These are phyloP conservation scores for Falcunculus frontatus DNA, from an alignment of 2,113 vertebrate species.

Conservation along the genomic window DNA sequence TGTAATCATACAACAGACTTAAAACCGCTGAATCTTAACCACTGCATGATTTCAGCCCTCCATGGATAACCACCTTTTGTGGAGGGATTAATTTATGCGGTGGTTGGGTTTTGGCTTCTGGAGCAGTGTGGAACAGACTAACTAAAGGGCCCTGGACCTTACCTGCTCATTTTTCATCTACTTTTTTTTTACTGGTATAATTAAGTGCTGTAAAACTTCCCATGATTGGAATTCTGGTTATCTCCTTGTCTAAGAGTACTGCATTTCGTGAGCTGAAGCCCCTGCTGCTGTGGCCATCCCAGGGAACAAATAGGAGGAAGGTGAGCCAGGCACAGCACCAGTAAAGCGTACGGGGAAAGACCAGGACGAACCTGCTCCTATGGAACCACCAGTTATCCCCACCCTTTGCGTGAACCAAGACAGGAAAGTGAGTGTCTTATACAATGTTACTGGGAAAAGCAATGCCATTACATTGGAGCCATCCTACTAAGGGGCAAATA, in stretches of 20 bases:
- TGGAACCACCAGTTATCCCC: not conserved
- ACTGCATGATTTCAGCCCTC: not conserved
- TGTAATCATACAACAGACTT: not conserved
- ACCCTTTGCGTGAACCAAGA: not conserved
- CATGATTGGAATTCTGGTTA: not conserved
- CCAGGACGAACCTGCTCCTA: not conserved
- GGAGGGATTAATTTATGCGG: rapidly evolving
- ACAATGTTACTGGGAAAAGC: not conserved
- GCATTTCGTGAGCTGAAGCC: not conserved
- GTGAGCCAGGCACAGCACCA: not conserved
- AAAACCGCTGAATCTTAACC: not conserved
- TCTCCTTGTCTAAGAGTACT: not conserved
- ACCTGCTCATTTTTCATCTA: not conserved
- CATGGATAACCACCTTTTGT: not conserved
- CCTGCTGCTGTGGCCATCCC: no score
- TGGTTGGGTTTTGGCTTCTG: not conserved
- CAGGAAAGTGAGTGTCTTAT: not conserved
- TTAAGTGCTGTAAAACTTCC: not conserved
- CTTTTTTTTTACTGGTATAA: not conserved
- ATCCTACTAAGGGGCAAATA: not conserved
- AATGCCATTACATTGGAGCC: not conserved
- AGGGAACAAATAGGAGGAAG: not conserved
- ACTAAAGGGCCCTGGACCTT: not conserved
- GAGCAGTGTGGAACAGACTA: not conserved
- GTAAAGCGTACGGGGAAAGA: not conserved